Conservation (phyloP, 1,140 invertebrate species). For the Glomeris maerens region DNA sequence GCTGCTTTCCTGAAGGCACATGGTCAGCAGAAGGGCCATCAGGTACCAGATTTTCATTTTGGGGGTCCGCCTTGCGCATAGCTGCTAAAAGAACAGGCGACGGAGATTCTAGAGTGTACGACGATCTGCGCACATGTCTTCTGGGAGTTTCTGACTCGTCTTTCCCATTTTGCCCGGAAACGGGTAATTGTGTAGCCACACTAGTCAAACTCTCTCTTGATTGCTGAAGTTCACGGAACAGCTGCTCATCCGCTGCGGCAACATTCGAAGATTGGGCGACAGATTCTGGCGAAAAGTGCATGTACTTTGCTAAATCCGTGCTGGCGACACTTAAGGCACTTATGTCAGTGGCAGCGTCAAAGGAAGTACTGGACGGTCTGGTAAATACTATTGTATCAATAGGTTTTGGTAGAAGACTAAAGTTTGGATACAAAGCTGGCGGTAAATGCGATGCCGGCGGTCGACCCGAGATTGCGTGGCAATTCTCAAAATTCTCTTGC, state of each 20-base stretch:
- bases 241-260: too few species aligned
- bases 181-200: too few species aligned
- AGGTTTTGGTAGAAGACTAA: neutral
- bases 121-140: neutral
- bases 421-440: neutral
- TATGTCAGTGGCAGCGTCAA: too few species aligned
- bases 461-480: neutral
- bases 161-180: too few species aligned
- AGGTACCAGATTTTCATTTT: too few species aligned
- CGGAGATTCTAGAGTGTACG: constrained; percentile 9
- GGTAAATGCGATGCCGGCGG: neutral
- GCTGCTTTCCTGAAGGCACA: too few species aligned
- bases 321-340: constrained; percentile 10
- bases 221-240: too few species aligned
- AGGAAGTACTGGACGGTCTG: neutral
- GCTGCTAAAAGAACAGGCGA: constrained; percentile 7
- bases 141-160: too few species aligned
- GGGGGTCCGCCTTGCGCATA: too few species aligned
- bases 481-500: neutral
- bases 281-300: neutral
- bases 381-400: neutral
- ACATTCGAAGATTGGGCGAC: too few species aligned
- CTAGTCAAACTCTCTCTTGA: too few species aligned
- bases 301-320: constrained; percentile 9
- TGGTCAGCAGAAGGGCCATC: too few species aligned